These are phyloP conservation scores for Cenopis cana DNA, from an alignment of 2,888 invertebrate species.

Conservation along the genomic window DNA sequence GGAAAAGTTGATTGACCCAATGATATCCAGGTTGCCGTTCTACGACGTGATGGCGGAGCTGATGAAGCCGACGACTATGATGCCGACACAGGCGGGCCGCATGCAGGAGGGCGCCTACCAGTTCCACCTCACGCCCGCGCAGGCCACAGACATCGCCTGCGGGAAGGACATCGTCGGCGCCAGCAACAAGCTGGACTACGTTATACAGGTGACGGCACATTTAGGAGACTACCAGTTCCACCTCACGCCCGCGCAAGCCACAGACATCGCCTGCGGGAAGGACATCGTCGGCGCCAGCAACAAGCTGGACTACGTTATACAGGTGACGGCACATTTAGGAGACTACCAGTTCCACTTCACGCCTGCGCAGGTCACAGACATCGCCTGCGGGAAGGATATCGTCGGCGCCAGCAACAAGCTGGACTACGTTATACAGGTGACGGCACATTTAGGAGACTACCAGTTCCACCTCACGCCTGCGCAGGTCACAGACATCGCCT, in stretches of 20 bases:
- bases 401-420: conserved; percentile 86
- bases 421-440: conserved; percentile 88
- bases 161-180: conserved; percentile 87
- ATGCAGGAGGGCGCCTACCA: conserved; percentile 94
- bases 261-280: conserved; percentile 94
- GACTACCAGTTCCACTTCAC: conserved; percentile 95
- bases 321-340: conserved; percentile 91
- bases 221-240: too few relatives aligned
- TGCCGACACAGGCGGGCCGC: conserved; percentile 87
- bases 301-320: conserved; percentile 88
- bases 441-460: conserved; percentile 93
- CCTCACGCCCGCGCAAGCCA: conserved; percentile 83
- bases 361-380: conserved; percentile 96
- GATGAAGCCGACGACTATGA: conserved; percentile 94
- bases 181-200: conserved; percentile 88
- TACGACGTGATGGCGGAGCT: conserved; percentile 95
- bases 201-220: conserved; percentile 84
- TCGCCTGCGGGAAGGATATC: conserved; percentile 90
- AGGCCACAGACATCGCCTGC: conserved; percentile 95
- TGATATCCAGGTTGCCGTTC: conserved; percentile 91
- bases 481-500: conserved; percentile 95
- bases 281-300: conserved; percentile 84
- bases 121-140: conserved; percentile 96
- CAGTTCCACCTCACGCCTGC: conserved; percentile 97
- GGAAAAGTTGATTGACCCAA: too few relatives aligned